Evolutionary conservation across 2,888 invertebrate species (phyloP).

Genomic region (Cordylochernes scorpioides): DNA sequence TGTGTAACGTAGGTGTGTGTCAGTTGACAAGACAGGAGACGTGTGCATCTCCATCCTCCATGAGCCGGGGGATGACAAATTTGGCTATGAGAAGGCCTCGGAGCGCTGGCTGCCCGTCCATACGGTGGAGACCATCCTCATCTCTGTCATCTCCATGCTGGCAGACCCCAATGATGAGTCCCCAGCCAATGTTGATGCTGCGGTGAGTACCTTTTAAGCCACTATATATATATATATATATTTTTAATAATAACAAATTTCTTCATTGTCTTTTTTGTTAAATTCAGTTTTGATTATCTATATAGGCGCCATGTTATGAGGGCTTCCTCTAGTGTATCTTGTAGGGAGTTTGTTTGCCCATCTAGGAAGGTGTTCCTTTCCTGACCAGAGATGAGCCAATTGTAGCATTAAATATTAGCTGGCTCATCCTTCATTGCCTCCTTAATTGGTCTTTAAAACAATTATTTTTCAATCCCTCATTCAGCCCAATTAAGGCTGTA

Average conservation of each 20-base stretch:
- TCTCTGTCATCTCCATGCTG: conserved; percentile 96
- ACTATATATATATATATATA: background rate
- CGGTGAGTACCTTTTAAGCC: conserved; percentile 38
- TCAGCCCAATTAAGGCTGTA: too few species aligned
- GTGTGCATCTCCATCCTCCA: conserved; percentile 98
- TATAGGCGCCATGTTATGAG: too few species aligned
- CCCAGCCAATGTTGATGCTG: conserved; percentile 96
- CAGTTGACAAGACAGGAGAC: conserved; percentile 65
- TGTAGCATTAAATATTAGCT: too few species aligned
- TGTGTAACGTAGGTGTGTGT: too few species aligned
- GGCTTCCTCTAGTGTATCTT: too few species aligned
- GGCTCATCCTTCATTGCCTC: too few species aligned
- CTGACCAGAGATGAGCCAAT: too few species aligned
- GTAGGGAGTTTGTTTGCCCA: too few species aligned
- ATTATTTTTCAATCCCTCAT: too few species aligned
- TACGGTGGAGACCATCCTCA: conserved; percentile 92
- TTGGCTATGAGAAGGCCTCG: conserved; percentile 88
- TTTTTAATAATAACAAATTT: background rate
- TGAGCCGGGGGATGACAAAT: conserved; percentile 95
- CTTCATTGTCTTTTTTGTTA: background rate
- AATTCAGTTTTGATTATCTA: conserved; percentile 2
- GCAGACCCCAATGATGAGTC: conserved; percentile 98
- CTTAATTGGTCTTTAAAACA: too few species aligned
- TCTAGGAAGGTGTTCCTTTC: too few species aligned
- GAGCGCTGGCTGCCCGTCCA: conserved; percentile 97